Evolutionary conservation across 2,113 vertebrate genomes (phyloP), one percentile per base, ranked within the genome.

Genomic region (Globicephala melas): DNA sequence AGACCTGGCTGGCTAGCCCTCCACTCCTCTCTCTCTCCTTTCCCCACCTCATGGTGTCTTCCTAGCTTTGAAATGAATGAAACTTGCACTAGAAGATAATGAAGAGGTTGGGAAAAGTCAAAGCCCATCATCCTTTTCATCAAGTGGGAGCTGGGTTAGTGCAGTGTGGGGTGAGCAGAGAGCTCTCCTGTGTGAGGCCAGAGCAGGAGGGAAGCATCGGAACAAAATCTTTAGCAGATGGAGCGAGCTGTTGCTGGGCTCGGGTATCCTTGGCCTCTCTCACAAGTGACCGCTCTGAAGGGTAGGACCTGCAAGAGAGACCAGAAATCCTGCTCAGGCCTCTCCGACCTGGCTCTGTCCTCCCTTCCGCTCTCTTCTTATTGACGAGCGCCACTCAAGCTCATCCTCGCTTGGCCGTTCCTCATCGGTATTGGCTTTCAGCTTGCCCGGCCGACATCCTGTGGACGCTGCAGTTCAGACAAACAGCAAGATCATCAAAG

Each of bases 401-500:
- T 93, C 93, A 63, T 47, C 77, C 86, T 82, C 5, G 1, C 70
- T 73, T 26, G 47, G 83, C 87, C 67, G 67, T 93, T 74, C 55
- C 85, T 89, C 12, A 3, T 31, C 76, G 41, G 95, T 71, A 71
- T 92, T 96, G 96, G 83, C 97, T 97, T 97, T 97, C 97, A 89
- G 97, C 96, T 86, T 6, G 20, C 97, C 82, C 2, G 84, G 91
- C 93, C 0, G 14, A 95, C 96, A 96, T 98, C 97, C 98, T 97
- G 97, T 92, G 96, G 96, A 97, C 9, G 68, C 94, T 91, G 94
- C 97, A 97, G 92, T 97, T 97, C 96, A 96, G 96, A 98, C 95
- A 97, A 96, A 96, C 86, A 97, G 96, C 95, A 94, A 89, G 96
- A 97, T 96, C 97, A 98, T 98, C 98, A 98, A 98, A 98, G 97